A percentile compares a stretch with the other conserved stretches of the same genome.
These are phyloP conservation scores for Platycnemis pennipes DNA, from an alignment of 2,888 invertebrate genomes.

Conservation along the genomic window DNA sequence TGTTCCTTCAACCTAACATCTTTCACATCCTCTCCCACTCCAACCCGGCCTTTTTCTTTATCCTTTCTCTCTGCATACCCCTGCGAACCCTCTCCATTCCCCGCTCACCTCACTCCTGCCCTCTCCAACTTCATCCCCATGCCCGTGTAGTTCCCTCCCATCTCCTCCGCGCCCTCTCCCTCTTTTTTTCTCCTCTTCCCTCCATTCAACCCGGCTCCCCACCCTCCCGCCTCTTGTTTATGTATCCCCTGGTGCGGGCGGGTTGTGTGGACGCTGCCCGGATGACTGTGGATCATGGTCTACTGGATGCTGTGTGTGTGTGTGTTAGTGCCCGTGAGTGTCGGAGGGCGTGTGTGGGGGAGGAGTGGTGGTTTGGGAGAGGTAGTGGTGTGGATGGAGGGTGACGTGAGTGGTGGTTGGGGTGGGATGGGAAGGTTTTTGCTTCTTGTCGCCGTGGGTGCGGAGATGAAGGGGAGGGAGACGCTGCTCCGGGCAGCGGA, in stretches of 20 bases:
- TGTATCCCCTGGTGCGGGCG: conserved; percentile 70
- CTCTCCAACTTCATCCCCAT: conserved; percentile 68
- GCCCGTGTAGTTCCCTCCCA: not conserved
- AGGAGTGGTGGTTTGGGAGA: conserved; percentile 4
- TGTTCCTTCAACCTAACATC: conserved; percentile 68
- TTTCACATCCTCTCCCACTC: conserved; percentile 63
- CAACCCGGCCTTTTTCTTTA: conserved; percentile 61
- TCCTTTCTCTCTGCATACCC: no score
- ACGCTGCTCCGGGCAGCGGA: conserved; percentile 59
- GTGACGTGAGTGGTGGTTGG: conserved; percentile 29
- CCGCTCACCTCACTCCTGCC: conserved; percentile 57
- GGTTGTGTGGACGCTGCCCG: conserved; percentile 17
- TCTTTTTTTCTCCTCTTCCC: conserved; percentile 71
- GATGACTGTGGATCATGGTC: not conserved
- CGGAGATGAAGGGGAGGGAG: conserved; percentile 73
- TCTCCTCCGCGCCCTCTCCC: conserved; percentile 30
- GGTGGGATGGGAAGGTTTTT: not conserved
- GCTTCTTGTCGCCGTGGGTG: conserved; percentile 68
- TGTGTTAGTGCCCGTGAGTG: conserved; percentile 34
- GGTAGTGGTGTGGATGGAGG: conserved; percentile 59
- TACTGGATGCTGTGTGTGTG: conserved; percentile 16
- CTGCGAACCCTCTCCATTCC: no score
- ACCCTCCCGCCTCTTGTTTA: conserved; percentile 66
- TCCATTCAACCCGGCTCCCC: conserved; percentile 67
- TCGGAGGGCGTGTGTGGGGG: conserved; percentile 12